Evolutionary conservation across 2,113 vertebrate genomes (phyloP), one percentile per base, ranked within the genome.

Genomic region (Pelusios castaneus): DNA sequence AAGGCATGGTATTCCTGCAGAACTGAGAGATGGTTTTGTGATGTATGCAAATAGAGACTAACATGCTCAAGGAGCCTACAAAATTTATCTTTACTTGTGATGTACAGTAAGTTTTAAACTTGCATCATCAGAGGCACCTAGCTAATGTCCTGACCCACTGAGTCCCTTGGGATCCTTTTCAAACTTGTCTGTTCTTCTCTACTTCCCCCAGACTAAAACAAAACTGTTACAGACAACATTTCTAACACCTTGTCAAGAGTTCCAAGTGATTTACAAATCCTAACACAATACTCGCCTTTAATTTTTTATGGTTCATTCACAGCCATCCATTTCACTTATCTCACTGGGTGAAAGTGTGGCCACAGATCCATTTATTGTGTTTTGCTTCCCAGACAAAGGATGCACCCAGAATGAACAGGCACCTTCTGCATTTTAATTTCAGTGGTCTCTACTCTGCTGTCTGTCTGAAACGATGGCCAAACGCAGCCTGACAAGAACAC

Each of bases 401-500:
- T 5, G 8, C 11, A 22, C 2, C n/a, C n/a, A 70, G 19, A 76
- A 45, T 21, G 24, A 43, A 25, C 24, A 81, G 47, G 41, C 78
- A 85, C 54, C 60, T 45, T 84, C 58, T 45, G 73, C 73, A 56
- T 58, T 41, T 87, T 91, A 70, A 93, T 84, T 91, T 86, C 43
- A 75, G 14, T 45, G 82, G 67, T 55, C 91, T 93, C 6, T 93
- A 91, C 95, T 85, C 84, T 85, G 80, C 2, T 2, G 56, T 47
- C 73, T 80, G 8, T 85, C 81, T 96, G 75, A 80, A 96, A 93
- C 49, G 54, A 4, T 77, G 67, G 70, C 2, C 90, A 45, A 84
- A 87, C 13, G 84, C 11, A 54, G 87, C 58, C 41, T 89, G 70
- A 78, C 73, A 84, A 92, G 63, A 96, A 58, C 80, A 83, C 82